Evolutionary conservation across 2,888 invertebrate genomes (phyloP).

Genomic region (Xestia xanthographa): DNA sequence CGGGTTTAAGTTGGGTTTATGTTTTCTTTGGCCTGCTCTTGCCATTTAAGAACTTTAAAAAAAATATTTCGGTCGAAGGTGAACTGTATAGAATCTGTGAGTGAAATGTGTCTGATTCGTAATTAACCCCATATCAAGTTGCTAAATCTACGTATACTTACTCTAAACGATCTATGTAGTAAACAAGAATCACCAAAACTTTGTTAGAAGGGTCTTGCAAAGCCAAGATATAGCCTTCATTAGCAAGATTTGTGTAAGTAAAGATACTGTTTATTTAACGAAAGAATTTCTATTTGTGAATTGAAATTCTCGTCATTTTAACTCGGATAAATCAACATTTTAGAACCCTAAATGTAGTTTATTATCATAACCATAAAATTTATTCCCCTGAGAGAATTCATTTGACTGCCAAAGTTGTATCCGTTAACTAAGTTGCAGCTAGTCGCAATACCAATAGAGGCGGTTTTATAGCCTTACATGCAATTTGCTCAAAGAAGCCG

Average conservation of each 20-base stretch:
- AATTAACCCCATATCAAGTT: background rate
- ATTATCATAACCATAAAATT: constrained; percentile 58
- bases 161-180: background rate
- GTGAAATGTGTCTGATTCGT: too few relatives aligned
- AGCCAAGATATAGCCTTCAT: background rate
- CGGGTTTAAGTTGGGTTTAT: background rate
- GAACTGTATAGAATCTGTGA: background rate
- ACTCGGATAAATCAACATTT: constrained; percentile 21
- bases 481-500: constrained; percentile 84
- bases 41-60: background rate
- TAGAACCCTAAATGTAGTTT: constrained; percentile 23
- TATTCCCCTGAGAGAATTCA: constrained; percentile 64
- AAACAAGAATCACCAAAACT: background rate
- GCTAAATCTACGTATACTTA: background rate
- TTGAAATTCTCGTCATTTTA: background rate
- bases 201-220: background rate
- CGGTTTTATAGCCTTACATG: constrained; percentile 78
- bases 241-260: background rate
- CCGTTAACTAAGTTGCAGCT: constrained; percentile 81
- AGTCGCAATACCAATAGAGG: constrained; percentile 72
- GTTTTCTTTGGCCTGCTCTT: background rate
- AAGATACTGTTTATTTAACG: background rate
- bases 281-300: background rate
- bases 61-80: background rate
- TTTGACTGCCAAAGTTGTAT: constrained; percentile 71